phyloP scores from a whole-genome alignment of 2,888 invertebrate genomes.

The Mycalesis mineus region DNA sequence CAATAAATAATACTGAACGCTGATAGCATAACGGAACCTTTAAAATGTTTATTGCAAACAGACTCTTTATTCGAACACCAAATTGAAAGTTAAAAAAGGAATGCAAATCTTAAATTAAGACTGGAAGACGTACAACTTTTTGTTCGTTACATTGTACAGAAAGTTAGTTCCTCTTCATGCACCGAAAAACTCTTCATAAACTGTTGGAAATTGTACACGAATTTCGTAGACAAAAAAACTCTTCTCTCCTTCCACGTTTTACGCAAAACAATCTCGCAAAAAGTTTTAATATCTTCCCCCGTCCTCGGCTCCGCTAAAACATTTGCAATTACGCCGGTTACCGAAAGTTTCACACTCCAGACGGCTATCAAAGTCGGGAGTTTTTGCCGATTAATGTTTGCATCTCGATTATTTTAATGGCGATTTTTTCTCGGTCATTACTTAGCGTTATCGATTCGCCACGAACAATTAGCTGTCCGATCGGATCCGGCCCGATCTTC shows the following conservation, averaged over 20 bases:
- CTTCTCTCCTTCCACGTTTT: neutral
- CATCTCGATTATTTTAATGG: conserved; percentile 49
- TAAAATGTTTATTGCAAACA: conserved; percentile 13
- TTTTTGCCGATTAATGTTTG: conserved; percentile 23
- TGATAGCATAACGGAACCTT: conserved; percentile 12
- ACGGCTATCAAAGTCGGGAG: conserved; percentile 16
- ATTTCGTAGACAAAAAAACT: conserved; percentile 7
- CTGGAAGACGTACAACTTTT: neutral
- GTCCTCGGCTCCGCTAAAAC: conserved; percentile 17
- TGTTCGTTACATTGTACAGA: neutral
- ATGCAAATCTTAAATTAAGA: neutral
- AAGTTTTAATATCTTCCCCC: conserved; percentile 22
- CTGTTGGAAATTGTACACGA: conserved; percentile 3
- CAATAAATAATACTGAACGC: conserved; percentile 12
- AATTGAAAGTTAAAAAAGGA: conserved; percentile 5
- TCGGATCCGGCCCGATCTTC: conserved; percentile 41
- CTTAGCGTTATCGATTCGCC: conserved; percentile 56
- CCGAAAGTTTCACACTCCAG: conserved; percentile 25
- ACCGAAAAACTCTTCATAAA: conserved; percentile 4
- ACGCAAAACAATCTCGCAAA: conserved; percentile 25
- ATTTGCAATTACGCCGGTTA: conserved; percentile 21
- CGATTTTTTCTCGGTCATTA: conserved; percentile 55
- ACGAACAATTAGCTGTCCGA: conserved; percentile 59
- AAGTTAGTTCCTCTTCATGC: conserved; percentile 3
- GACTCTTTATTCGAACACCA: neutral